These are phyloP conservation scores for Caenorhabditis sulstoni DNA, from an alignment of 2,888 invertebrate genomes.

Conservation along the genomic window DNA sequence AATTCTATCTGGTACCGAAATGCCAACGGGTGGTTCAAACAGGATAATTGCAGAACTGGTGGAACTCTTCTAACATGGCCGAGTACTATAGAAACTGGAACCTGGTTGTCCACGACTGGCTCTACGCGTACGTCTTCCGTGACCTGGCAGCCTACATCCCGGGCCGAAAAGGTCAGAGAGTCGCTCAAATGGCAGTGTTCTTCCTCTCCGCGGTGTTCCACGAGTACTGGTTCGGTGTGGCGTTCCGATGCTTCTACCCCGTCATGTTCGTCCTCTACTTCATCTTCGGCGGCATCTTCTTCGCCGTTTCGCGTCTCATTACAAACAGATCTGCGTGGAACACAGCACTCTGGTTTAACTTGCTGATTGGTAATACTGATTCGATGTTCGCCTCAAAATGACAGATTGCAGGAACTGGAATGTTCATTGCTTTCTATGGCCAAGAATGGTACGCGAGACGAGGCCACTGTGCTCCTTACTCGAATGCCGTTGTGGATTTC, in stretches of 20 bases:
- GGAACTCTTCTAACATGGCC: conserved; percentile 90
- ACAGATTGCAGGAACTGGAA: conserved; percentile 73
- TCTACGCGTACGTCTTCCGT: conserved; percentile 87
- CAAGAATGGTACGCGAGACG: conserved; percentile 88
- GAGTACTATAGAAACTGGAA: conserved; percentile 94
- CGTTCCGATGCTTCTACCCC: conserved; percentile 91
- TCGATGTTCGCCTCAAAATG: not conserved
- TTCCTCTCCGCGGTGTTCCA: conserved; percentile 90
- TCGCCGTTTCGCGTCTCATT: conserved; percentile 82
- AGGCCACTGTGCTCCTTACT: conserved; percentile 69
- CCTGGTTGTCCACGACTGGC: conserved; percentile 94
- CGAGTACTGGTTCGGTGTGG: conserved; percentile 89
- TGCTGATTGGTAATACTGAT: conserved; percentile 85
- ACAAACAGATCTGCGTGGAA: conserved; percentile 85
- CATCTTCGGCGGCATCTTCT: conserved; percentile 84
- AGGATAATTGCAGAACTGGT: conserved; percentile 87
- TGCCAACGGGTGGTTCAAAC: not conserved
- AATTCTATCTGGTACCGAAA: conserved; percentile 85
- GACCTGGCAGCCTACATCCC: conserved; percentile 64
- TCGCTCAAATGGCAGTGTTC: conserved; percentile 86
- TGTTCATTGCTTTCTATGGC: conserved; percentile 78
- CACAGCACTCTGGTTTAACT: conserved; percentile 89
- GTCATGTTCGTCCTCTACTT: conserved; percentile 89
- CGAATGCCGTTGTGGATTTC: conserved; percentile 60
- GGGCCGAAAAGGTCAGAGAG: conserved; percentile 63